phyloP scores from a whole-genome alignment of 1,140 invertebrate species.

The Gonioctena quinquepunctata region DNA sequence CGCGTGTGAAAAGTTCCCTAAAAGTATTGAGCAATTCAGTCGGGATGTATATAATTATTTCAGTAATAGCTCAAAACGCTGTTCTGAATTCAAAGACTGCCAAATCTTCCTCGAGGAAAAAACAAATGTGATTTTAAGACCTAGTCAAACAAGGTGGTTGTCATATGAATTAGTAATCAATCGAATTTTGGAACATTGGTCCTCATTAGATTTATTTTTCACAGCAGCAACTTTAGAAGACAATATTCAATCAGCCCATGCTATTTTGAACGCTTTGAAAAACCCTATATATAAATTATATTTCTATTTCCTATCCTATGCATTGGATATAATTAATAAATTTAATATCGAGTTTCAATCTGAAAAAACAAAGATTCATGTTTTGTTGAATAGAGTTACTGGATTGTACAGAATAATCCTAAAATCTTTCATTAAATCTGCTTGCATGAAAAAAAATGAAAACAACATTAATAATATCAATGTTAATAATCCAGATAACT shows the following conservation, averaged over 20 bases:
- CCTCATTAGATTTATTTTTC: slow-evolving; percentile 3
- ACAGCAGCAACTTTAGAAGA: slow-evolving; percentile 6
- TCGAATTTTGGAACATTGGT: slow-evolving; percentile 10
- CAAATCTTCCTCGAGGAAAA: slow-evolving; percentile 25
- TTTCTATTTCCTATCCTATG: no score
- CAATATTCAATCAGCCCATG: background rate
- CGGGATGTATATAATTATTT: slow-evolving; percentile 45
- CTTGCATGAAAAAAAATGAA: background rate
- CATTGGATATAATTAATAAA: slow-evolving; percentile 12
- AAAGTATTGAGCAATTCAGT: slow-evolving; percentile 25
- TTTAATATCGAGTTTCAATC: slow-evolving; percentile 12
- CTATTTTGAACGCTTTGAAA: background rate
- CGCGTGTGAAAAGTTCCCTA: slow-evolving; percentile 20
- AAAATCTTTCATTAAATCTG: background rate
- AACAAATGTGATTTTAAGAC: slow-evolving; percentile 1
- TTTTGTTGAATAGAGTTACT: background rate
- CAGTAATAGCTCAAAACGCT: slow-evolving; percentile 40
- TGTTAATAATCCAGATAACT: background rate
- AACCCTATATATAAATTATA: slow-evolving; percentile 8
- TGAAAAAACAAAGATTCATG: slow-evolving; percentile 12
- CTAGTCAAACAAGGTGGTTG: slow-evolving; percentile 9
- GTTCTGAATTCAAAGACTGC: slow-evolving; percentile 34
- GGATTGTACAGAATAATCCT: slow-evolving; percentile 10
- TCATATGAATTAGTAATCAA: background rate
- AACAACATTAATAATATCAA: slow-evolving; percentile 6